These are phyloP conservation scores for Erythrolamprus reginae DNA, from an alignment of 2,113 vertebrate genomes.

Conservation along the genomic window DNA sequence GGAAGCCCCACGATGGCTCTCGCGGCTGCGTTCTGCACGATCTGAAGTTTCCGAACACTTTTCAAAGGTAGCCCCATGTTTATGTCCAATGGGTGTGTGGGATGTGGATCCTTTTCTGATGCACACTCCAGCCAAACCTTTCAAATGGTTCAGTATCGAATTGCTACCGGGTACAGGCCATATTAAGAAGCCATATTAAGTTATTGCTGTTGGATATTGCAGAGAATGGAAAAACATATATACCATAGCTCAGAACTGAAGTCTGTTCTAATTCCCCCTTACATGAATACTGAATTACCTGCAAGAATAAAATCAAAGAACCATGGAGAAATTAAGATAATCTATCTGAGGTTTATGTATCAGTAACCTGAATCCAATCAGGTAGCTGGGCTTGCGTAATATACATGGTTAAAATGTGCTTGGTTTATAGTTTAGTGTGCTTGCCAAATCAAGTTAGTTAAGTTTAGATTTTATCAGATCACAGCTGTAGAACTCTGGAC, in stretches of 20 bases:
- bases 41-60: too few species aligned
- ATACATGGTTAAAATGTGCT: background rate
- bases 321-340: background rate
- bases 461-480: background rate
- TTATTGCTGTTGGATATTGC: background rate
- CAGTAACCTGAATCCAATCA: background rate
- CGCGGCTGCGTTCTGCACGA: too few species aligned
- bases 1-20: too few species aligned
- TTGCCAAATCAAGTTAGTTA: background rate
- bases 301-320: background rate
- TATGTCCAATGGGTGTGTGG: background rate
- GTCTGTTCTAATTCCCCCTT: background rate
- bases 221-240: background rate
- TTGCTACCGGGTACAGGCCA: too few species aligned
- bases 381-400: background rate
- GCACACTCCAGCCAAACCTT: background rate
- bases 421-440: background rate
- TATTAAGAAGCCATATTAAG: background rate
- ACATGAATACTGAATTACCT: background rate
- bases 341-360: background rate
- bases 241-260: background rate
- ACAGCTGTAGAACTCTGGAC: background rate
- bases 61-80: too few species aligned
- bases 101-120: background rate
- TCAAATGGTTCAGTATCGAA: too few species aligned